Base-by-base conservation (phyloP, 2,888 invertebrate species). In the Pyrgus malvae region DNA sequence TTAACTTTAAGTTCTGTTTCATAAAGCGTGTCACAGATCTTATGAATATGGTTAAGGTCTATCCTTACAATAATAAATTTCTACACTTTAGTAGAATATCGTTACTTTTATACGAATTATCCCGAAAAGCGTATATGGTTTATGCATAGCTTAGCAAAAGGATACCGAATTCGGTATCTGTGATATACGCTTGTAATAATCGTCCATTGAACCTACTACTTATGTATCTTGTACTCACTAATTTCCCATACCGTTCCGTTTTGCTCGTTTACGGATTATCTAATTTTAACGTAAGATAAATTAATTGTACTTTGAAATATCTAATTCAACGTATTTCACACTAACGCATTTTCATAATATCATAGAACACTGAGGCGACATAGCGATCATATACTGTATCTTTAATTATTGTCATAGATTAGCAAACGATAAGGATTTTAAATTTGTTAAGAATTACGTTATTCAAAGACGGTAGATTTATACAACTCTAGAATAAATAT, bases 181-280 rank as follows among this genome's bases (percentile, higher is more conserved):
- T 85, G 83, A 87, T 86, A 88, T 87, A 87, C 88, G 88, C 89
- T 90, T 88, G 79, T 80, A 80, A 80, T 71, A 74, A 83, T 85
- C 88, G 89, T 89, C 89, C 89, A 89, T 78, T 63, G 63, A 66
- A 62, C 65, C 64, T 62, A 61, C 61, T 59, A 31, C 12, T 19
- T 25, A 62, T 56, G 56, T 65, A 58, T 55, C 60, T 51, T 61
- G 40, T 57, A 50, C 60, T 31, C 48, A 41, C 48, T 40, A 54
- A 45, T 29, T 54, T 50, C 55, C 49, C 42, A 41, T 46, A 56
- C 29, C 40, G 40, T 56, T 55, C 54, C 54, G 54, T 54, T 59
- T 41, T 12, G 49, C 55, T 40, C 49, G 48, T 31, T 46, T 45
- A 54, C 50, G 54, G 48, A 48, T 38, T 31, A 25, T 11, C 48